A percentile compares a stretch with the other conserved stretches of the same genome.
Conservation (phyloP, 2,888 invertebrate genomes). For the Deroplatys truncata region DNA sequence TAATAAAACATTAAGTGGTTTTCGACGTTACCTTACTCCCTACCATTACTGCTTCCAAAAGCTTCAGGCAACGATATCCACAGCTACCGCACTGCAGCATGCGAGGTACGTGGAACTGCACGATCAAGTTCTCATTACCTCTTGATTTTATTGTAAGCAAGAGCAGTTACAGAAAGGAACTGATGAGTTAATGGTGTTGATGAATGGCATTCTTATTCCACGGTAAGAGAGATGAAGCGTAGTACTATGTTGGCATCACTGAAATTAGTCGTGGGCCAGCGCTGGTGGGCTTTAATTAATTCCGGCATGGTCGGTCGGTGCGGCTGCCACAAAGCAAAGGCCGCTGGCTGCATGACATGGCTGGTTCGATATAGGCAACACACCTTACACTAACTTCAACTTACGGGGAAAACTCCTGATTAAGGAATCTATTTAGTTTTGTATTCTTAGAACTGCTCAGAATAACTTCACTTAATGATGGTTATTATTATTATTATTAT, state of each 20-base stretch:
- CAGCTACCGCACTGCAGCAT: not conserved
- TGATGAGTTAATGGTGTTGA: constrained; percentile 13
- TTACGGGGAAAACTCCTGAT: no score
- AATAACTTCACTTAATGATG: no score
- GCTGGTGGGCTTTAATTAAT: constrained; percentile 6
- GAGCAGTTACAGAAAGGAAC: not conserved
- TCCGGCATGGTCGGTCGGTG: constrained; percentile 1
- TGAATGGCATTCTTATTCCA: not conserved
- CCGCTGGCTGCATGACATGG: not conserved
- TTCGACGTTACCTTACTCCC: no score
- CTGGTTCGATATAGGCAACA: not conserved
- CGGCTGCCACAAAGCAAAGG: not conserved
- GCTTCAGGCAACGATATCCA: no score
- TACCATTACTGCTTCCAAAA: no score
- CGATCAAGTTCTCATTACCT: constrained; percentile 3
- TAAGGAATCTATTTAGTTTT: no score
- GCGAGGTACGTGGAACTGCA: not conserved
- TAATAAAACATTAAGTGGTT: no score
- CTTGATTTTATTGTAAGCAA: not conserved
- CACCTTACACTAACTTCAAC: not conserved
- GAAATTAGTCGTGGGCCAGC: constrained; percentile 1
- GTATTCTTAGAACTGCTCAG: no score
- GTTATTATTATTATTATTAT: no score
- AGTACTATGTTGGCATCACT: not conserved
- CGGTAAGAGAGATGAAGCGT: not conserved